Conservation (phyloP, 2,113 vertebrate species). For the Australoheros scitulus region DNA sequence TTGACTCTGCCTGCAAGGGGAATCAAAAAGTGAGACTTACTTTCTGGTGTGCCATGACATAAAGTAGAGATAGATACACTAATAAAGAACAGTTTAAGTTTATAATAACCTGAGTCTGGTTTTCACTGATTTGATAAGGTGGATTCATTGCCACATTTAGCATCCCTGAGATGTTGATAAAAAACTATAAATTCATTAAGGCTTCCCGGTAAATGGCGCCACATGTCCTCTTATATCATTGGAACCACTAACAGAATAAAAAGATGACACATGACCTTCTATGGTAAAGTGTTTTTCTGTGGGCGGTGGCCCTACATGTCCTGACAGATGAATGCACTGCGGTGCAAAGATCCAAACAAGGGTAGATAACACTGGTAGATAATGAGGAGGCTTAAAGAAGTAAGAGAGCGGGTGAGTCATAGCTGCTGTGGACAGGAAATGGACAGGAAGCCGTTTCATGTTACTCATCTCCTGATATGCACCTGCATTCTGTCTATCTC, state of each 20-base stretch:
- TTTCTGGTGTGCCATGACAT: background rate
- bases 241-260: background rate
- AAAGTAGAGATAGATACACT: background rate
- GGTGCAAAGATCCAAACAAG: slow-evolving; percentile 9
- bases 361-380: slow-evolving; percentile 21
- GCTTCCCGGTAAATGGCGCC: background rate
- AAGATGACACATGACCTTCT: background rate
- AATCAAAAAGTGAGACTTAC: background rate
- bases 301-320: slow-evolving; percentile 21
- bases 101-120: background rate
- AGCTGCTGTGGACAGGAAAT: slow-evolving; percentile 39
- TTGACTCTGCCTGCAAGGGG: slow-evolving; percentile 71
- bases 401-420: slow-evolving; percentile 48
- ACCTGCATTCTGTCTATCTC: slow-evolving; percentile 85
- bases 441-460: slow-evolving; percentile 26
- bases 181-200: background rate
- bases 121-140: background rate
- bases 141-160: background rate
- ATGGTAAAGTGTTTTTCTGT: background rate
- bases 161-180: background rate
- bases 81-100: too few relatives aligned
- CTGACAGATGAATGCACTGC: background rate
- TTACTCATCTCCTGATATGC: slow-evolving; percentile 38
- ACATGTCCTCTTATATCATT: background rate
- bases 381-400: slow-evolving; percentile 34